Base-by-base conservation (phyloP, 2,113 vertebrate genomes). In the Chamaea fasciata region DNA sequence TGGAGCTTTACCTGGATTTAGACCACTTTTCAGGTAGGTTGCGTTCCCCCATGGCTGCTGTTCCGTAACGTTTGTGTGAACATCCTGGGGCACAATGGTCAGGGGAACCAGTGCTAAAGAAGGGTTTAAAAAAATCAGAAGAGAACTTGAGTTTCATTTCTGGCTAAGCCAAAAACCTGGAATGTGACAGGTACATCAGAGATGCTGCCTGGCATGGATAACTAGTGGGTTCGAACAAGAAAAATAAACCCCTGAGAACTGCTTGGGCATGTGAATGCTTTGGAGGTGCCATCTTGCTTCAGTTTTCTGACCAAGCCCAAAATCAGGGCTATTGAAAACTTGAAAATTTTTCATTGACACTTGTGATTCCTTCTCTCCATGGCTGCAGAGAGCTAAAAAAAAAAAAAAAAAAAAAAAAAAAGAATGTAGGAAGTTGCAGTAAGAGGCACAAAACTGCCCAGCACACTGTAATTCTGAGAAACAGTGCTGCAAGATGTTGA, bases 341-440 rank as follows among this genome's bases (percentile, higher is more conserved):
- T 75, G 33, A 41, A 52, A 46, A 17, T 10, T 42, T 81, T 81
- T 75, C 30, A 28, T 28, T 78, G 77, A 78, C 87, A 44, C 2
- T 47, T 17, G 12, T 22, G 56, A 37, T 19, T 92, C 14, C 16
- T 11, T 59, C 60, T 74, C 21, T 87, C 15, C 7, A 8, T 60
- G 69, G n/a, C 7, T 87, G 33, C 15, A 71, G 62, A 62, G 10
- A 69, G 11, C 3, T 89, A n/a, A n/a, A 59, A 57, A 50, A 65
- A 59, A 65, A 64, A n/a, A n/a, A 35, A 1, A 1, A 1, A 6
- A n/a, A n/a, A 59, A 57, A 50, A 65, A 35, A 1, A 1, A 1
- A 6, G 19, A n/a, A 39, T 33, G 31, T 63, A 35, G 56, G 52
- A 81, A 75, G 47, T 20, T 69, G 17, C 9, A 68, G 0, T 64